phyloP scores from a whole-genome alignment of 2,888 invertebrate genomes.

The Byasa hedistus region DNA sequence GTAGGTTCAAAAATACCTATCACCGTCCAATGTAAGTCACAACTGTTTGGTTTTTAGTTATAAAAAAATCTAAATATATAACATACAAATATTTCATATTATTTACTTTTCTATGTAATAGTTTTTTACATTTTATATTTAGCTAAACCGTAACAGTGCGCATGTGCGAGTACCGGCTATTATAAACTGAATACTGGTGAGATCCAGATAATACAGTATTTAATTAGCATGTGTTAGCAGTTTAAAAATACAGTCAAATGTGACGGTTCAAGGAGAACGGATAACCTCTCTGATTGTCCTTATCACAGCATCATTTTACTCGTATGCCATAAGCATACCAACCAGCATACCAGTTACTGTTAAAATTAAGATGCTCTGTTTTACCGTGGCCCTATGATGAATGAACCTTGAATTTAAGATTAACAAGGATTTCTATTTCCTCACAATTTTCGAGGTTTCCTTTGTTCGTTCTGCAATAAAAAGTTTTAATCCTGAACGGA shows the following conservation, averaged over 20 bases:
- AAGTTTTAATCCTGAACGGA: conserved; percentile 20
- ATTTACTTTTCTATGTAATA: too few relatives aligned
- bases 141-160: too few relatives aligned
- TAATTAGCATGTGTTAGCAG: conserved; percentile 58
- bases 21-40: too few relatives aligned
- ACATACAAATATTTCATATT: too few relatives aligned
- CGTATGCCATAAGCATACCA: conserved; percentile 47
- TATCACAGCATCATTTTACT: conserved; percentile 58
- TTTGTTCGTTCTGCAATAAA: conserved; percentile 27
- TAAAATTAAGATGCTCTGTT: conserved; percentile 47
- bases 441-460: conserved; percentile 29
- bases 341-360: conserved; percentile 48
- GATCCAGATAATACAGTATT: conserved; percentile 51
- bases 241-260: conserved; percentile 60
- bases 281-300: conserved; percentile 71
- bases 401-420: conserved; percentile 34
- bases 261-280: conserved; percentile 67
- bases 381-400: conserved; percentile 31
- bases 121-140: too few relatives aligned
- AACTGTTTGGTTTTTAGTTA: too few relatives aligned
- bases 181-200: conserved; percentile 39
- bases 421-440: conserved; percentile 34
- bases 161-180: conserved; percentile 29
- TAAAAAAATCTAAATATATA: too few relatives aligned
- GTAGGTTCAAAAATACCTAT: too few relatives aligned